A percentile compares a stretch with the other conserved stretches of the same genome.
Conservation (phyloP, 2,113 vertebrate species). For the Eurystomus gularis region DNA sequence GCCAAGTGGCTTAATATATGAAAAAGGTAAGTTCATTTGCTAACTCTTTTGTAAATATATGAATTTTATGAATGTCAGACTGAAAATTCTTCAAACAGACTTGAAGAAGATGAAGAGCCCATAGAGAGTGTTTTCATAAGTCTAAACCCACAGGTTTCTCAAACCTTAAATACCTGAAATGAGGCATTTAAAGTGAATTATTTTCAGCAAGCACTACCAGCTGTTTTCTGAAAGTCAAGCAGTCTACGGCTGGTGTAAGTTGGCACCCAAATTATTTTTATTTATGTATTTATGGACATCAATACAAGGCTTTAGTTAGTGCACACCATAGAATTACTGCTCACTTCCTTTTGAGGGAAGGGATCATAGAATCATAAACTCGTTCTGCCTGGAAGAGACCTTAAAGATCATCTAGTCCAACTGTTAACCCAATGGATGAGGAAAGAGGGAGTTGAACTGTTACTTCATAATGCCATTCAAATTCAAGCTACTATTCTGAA, state of each 20-base stretch:
- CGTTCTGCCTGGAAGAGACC: too few relatives aligned
- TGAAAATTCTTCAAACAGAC: background rate
- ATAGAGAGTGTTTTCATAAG: background rate
- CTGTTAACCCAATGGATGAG: too few relatives aligned
- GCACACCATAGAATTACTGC: background rate
- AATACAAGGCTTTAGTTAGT: background rate
- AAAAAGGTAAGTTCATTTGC: background rate
- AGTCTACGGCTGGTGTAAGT: background rate
- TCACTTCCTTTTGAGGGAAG: background rate
- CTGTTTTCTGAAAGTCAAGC: background rate
- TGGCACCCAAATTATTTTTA: background rate
- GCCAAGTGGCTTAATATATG: background rate
- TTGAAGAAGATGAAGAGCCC: background rate
- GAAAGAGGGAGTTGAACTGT: background rate
- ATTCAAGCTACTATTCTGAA: background rate
- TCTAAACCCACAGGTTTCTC: background rate
- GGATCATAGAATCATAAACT: too few relatives aligned
- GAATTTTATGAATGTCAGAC: background rate
- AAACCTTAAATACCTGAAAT: background rate
- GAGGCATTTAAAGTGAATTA: background rate
- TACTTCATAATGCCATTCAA: background rate
- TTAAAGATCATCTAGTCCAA: too few relatives aligned
- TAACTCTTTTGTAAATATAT: background rate
- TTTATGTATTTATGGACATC: background rate
- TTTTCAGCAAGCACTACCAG: background rate